Conservation (phyloP, 2,888 invertebrate genomes). For the Stegophylla sp. region DNA sequence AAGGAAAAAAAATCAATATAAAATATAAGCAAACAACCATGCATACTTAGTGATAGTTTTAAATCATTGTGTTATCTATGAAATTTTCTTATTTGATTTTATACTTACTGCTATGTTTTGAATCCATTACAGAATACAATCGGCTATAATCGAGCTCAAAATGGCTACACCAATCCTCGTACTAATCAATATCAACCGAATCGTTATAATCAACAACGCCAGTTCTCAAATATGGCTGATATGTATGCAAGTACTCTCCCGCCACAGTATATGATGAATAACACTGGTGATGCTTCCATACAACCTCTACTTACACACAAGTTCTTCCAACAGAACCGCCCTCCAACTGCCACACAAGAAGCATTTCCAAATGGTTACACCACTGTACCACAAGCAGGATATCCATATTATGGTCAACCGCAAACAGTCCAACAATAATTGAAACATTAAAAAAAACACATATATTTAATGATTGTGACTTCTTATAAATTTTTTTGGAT, state of each 20-base stretch:
- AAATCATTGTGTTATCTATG: too few relatives aligned
- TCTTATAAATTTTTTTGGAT: constrained; percentile 46
- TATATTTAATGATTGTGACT: constrained; percentile 53
- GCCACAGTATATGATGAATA: constrained; percentile 67
- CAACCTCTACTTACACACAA: constrained; percentile 73
- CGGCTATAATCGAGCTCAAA: constrained; percentile 63
- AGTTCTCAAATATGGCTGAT: constrained; percentile 62
- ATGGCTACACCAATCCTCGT: constrained; percentile 63
- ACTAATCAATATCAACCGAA: constrained; percentile 62
- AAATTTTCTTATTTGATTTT: too few relatives aligned
- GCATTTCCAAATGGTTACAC: constrained; percentile 74
- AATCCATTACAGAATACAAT: constrained; percentile 29
- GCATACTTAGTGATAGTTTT: too few relatives aligned
- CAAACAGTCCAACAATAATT: constrained; percentile 73
- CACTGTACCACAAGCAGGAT: constrained; percentile 63
- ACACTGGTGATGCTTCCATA: constrained; percentile 66
- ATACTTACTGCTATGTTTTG: neutral
- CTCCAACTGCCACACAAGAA: constrained; percentile 69
- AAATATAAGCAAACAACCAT: too few relatives aligned
- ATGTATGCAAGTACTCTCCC: constrained; percentile 63
- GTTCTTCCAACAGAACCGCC: constrained; percentile 75
- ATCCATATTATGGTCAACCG: constrained; percentile 62
- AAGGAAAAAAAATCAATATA: too few relatives aligned
- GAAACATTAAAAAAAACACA: constrained; percentile 50
- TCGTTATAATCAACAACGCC: constrained; percentile 67